phyloP scores from a whole-genome alignment of 2,113 vertebrate species.

The Oophaga pumilio region DNA sequence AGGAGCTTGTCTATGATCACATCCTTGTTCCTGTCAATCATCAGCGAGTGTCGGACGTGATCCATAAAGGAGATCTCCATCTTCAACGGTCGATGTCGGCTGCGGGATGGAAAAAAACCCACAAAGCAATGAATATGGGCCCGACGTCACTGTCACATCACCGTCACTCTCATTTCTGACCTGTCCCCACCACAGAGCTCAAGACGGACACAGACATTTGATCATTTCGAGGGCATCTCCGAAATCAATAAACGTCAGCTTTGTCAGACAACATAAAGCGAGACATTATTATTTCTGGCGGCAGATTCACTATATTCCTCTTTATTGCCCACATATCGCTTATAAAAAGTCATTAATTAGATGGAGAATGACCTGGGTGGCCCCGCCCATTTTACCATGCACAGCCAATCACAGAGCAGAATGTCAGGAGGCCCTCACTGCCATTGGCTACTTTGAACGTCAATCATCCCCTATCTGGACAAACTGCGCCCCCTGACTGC shows the following conservation, averaged over 20 bases:
- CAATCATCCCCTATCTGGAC: not conserved
- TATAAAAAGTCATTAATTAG: not conserved
- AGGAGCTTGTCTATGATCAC: conserved; percentile 25
- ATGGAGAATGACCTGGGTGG: not conserved
- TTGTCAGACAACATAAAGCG: not conserved
- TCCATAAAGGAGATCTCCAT: conserved; percentile 26
- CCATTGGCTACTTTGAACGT: not conserved
- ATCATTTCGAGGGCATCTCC: not conserved
- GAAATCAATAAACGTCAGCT: not conserved
- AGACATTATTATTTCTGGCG: not conserved
- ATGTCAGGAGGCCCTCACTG: not conserved
- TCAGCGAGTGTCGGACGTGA: conserved; percentile 9
- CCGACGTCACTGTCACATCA: too few relatives aligned
- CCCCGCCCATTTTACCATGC: not conserved
- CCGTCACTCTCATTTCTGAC: too few relatives aligned
- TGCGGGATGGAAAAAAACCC: not conserved
- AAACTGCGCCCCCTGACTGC: not conserved
- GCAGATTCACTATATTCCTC: not conserved
- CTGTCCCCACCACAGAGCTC: too few relatives aligned
- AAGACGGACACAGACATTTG: too few relatives aligned
- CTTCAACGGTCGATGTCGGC: not conserved
- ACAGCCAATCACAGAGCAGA: not conserved
- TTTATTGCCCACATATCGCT: not conserved
- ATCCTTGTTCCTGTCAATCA: conserved; percentile 26
- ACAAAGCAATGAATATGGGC: not conserved